These are phyloP conservation scores for Anhinga rufa DNA, from an alignment of 2,113 vertebrate genomes.

Conservation along the genomic window DNA sequence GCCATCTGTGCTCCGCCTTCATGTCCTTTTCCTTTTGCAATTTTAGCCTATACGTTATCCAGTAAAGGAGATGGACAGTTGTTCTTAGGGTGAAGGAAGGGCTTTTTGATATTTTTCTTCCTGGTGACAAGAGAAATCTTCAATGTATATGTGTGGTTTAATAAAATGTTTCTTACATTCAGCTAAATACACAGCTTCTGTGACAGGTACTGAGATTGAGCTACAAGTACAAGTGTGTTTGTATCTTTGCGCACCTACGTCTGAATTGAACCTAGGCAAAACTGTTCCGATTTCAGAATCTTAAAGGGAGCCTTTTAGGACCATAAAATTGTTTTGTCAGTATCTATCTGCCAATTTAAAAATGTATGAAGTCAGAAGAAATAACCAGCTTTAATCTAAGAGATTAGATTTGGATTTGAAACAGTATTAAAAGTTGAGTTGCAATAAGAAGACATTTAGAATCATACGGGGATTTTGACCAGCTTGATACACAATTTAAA, in stretches of 20 bases:
- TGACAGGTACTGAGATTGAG: background rate
- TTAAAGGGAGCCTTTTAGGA: background rate
- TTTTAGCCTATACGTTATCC: background rate
- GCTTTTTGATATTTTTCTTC: background rate
- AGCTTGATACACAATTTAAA: background rate
- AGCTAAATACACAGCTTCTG: background rate
- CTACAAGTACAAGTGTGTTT: background rate
- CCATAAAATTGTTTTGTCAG: no score
- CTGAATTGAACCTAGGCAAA: background rate
- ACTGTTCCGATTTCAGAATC: background rate
- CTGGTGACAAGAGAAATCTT: background rate
- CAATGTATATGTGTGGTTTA: background rate
- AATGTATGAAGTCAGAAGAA: background rate
- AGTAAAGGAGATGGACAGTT: background rate
- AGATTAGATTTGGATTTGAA: background rate
- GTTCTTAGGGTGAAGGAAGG: background rate
- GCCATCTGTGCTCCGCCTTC: background rate
- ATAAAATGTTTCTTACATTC: background rate
- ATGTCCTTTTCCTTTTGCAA: background rate
- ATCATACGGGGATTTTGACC: background rate
- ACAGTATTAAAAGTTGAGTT: background rate
- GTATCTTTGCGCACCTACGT: rapidly evolving
- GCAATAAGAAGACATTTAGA: background rate
- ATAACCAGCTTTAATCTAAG: background rate
- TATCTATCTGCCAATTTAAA: background rate